Evolutionary conservation across 2,113 vertebrate genomes (phyloP).

Genomic region (Puma concolor): DNA sequence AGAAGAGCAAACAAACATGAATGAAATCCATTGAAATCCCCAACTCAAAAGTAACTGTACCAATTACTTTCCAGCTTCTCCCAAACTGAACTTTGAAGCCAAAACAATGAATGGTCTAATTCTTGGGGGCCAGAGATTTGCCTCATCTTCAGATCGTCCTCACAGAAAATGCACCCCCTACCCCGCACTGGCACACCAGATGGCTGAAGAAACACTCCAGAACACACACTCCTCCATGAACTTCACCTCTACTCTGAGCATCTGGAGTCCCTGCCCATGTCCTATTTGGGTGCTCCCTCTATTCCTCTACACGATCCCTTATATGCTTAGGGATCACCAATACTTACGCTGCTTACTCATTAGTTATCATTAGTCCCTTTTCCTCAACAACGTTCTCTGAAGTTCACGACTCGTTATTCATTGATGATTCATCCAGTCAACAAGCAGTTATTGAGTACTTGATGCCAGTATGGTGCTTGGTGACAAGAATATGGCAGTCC

Average conservation of each 20-base stretch:
- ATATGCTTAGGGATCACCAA: not conserved
- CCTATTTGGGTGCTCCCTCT: not conserved
- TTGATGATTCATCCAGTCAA: not conserved
- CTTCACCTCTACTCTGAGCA: not conserved
- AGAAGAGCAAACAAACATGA: not conserved
- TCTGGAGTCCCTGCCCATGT: not conserved
- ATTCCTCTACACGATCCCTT: not conserved
- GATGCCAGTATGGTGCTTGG: too few relatives aligned
- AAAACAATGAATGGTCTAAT: not conserved
- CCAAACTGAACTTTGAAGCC: not conserved
- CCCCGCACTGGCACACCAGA: rapidly evolving
- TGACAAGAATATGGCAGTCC: not conserved
- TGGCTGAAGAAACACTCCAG: not conserved
- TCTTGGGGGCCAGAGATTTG: not conserved
- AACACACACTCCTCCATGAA: not conserved
- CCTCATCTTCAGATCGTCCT: not conserved
- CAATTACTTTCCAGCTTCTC: not conserved
- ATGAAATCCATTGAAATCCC: not conserved
- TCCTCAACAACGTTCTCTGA: not conserved
- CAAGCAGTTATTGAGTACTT: not conserved
- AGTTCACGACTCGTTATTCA: not conserved
- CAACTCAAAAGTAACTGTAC: not conserved
- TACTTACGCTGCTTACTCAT: not conserved
- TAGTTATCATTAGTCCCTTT: not conserved
- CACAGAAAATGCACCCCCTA: not conserved